Evolutionary conservation across 2,888 invertebrate genomes (phyloP).

Genomic region (Rhodophaea formosa): DNA sequence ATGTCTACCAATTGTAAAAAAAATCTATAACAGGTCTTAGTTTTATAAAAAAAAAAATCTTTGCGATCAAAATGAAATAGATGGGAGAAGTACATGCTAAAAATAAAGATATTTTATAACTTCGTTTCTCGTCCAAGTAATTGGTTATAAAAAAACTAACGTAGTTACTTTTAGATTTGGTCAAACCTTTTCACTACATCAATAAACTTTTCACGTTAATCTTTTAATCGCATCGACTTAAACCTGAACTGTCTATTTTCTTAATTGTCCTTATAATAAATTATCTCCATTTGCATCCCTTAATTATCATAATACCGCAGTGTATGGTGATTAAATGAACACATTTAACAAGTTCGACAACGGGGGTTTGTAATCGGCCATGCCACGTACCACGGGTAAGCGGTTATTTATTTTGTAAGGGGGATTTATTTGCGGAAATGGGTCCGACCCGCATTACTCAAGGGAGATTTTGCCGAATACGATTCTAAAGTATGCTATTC

Average conservation of each 20-base stretch:
- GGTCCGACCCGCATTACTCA: slow-evolving; percentile 74
- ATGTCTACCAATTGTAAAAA: too few relatives aligned
- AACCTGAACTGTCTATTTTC: neutral
- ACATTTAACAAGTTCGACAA: slow-evolving; percentile 44
- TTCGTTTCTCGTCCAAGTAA: too few relatives aligned
- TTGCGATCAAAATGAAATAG: too few relatives aligned
- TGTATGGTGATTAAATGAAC: slow-evolving; percentile 17
- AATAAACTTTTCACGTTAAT: too few relatives aligned
- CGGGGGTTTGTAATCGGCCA: slow-evolving; percentile 42
- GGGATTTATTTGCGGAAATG: slow-evolving; percentile 74
- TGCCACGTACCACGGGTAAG: slow-evolving; percentile 44
- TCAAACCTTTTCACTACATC: too few relatives aligned
- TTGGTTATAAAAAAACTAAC: too few relatives aligned
- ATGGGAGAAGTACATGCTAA: too few relatives aligned
- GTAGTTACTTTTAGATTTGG: too few relatives aligned
- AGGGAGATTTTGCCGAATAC: slow-evolving; percentile 70
- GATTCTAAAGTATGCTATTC: slow-evolving; percentile 65
- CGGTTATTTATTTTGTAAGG: slow-evolving; percentile 71
- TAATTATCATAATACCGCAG: slow-evolving; percentile 5
- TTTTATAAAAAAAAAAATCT: too few relatives aligned
- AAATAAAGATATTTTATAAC: too few relatives aligned
- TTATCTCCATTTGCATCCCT: neutral
- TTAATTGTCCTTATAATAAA: neutral
- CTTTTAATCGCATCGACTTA: neutral
- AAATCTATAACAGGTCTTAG: too few relatives aligned